Evolutionary conservation across 1,140 invertebrate genomes (phyloP), one percentile per base, ranked within the genome.

Genomic region (Neodiprion fabricii): DNA sequence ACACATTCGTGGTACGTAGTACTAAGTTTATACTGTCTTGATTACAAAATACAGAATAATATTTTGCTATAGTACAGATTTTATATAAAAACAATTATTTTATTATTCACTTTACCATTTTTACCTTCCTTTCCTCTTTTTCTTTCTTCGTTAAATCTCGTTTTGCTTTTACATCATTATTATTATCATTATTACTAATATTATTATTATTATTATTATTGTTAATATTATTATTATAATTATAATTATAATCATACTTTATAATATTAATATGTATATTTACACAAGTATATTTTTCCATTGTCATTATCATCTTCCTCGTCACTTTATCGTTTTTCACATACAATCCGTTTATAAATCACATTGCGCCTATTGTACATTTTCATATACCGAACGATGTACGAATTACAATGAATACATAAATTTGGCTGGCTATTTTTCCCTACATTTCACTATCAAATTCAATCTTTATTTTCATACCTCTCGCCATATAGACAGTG

Each of bases 21-120:
- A 72, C 77, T 40, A 40, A 40, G 28, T 80, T 83, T 61, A 61
- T 61, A 61, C 79, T 81, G 79, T 84, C 77, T 79, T 77, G 81
- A 85, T 85, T 87, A 87, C 84, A 87, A 87, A 88, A 88, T 88
- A 87, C 86, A 87, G 83, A 86, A 85, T 87, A 85, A 85, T 86
- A 81, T 82, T 81, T 83, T 78, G 77, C 84, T 87, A 87, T 87
- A 84, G 86, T 87, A 87, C 85, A 87, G 80, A 83, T 87, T 80
- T 85, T 83, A 86, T 87, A 87, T 86, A 87, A 86, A 87, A 88
- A 87, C 85, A 87, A 88, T 81, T 86, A 84, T 83, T 85, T 83
- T 84, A 75, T 72, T 66, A 53, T 21, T 71, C 53, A 61, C 7
- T 85, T 84, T 84, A 83, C 80, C 75, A 79, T 83, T 76, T 72